Conservation (phyloP, 2,888 invertebrate genomes). For the Furcula furcula region DNA sequence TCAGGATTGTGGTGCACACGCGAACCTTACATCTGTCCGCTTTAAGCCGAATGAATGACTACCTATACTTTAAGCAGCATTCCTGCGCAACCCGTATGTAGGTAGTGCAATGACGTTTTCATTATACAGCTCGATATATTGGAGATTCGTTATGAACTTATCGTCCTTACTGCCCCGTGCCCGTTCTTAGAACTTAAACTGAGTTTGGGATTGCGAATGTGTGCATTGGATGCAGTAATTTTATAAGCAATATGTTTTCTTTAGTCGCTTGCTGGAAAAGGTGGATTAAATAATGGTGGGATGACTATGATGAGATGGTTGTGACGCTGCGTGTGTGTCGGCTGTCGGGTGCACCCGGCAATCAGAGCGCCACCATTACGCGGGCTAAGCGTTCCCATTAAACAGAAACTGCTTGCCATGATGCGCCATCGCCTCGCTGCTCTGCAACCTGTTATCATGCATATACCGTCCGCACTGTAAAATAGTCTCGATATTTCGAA, state of each 20-base stretch:
- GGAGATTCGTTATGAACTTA: conserved; percentile 28
- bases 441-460: conserved; percentile 28
- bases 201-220: conserved; percentile 1
- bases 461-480: conserved; percentile 33
- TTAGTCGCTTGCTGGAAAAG: conserved; percentile 38
- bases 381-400: conserved; percentile 65
- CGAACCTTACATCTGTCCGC: conserved; percentile 54
- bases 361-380: conserved; percentile 60
- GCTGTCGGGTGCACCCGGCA: conserved; percentile 48
- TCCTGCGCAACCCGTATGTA: conserved; percentile 36
- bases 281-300: conserved; percentile 48
- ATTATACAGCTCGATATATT: conserved; percentile 32
- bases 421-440: conserved; percentile 28
- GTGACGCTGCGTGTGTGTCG: conserved; percentile 44
- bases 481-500: conserved; percentile 41
- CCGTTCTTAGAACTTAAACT: conserved; percentile 3
- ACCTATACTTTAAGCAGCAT: conserved; percentile 42
- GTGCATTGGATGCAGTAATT: conserved; percentile 17
- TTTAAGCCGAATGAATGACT: conserved; percentile 46
- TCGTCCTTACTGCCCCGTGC: conserved; percentile 29
- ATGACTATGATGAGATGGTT: conserved; percentile 43
- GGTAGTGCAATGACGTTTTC: conserved; percentile 36
- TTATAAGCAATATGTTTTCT: conserved; percentile 34
- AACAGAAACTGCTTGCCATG: conserved; percentile 43
- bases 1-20: conserved; percentile 47